Evolutionary conservation across 2,113 vertebrate species (phyloP).

Genomic region (Phoxinus phoxinus): DNA sequence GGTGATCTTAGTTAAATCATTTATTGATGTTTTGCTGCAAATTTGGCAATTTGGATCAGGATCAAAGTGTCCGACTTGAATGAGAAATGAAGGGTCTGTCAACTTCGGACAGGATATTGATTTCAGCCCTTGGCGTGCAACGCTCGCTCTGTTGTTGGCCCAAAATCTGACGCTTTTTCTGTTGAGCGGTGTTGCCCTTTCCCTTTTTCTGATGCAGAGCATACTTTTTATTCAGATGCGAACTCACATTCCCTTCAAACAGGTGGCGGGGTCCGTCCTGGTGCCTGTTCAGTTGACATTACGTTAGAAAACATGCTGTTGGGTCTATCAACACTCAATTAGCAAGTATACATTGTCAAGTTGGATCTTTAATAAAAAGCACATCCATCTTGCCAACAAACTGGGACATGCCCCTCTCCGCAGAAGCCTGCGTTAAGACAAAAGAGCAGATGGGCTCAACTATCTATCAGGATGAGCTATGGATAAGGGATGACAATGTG

Average conservation of each 20-base stretch:
- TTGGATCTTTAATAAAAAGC: slow-evolving; percentile 24
- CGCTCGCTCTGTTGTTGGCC: slow-evolving; percentile 10
- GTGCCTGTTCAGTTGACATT: not conserved
- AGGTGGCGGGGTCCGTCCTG: not conserved
- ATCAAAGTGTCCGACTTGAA: slow-evolving; percentile 18
- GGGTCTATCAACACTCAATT: slow-evolving; percentile 8
- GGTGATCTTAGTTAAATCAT: slow-evolving; percentile 11
- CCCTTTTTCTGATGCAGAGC: slow-evolving; percentile 6
- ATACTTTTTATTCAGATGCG: not conserved
- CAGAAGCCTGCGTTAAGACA: slow-evolving; percentile 20
- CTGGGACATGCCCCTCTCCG: not conserved
- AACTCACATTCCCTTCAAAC: not conserved
- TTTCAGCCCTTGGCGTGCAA: slow-evolving; percentile 31
- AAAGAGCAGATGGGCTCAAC: slow-evolving; percentile 47
- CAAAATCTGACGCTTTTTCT: slow-evolving; percentile 29
- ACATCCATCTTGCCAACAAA: slow-evolving; percentile 35
- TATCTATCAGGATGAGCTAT: slow-evolving; percentile 47
- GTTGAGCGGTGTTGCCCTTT: slow-evolving; percentile 24
- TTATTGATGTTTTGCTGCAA: slow-evolving; percentile 37
- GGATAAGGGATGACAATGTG: slow-evolving; percentile 53
- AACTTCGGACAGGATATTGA: slow-evolving; percentile 50
- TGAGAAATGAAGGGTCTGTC: slow-evolving; percentile 40
- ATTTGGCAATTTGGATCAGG: slow-evolving; percentile 21
- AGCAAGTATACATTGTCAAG: slow-evolving; percentile 34
- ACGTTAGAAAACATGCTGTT: slow-evolving; percentile 8